Percentiles rank a stretch among this genome's conserved stretches.
These are phyloP conservation scores for Carcinoscorpius rotundicauda DNA, from an alignment of 1,140 invertebrate species.

Conservation along the genomic window DNA sequence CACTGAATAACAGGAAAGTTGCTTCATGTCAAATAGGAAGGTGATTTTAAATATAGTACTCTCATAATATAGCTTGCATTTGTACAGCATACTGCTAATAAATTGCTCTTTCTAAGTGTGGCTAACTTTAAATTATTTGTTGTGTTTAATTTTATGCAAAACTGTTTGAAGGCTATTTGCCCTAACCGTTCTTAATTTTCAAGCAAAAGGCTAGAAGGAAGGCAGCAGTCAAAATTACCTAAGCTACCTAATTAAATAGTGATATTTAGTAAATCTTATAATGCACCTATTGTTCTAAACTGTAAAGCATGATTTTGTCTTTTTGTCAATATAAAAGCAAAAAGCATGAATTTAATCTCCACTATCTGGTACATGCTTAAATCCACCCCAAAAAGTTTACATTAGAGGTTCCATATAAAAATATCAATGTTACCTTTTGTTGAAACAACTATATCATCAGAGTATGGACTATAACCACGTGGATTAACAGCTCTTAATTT, in stretches of 20 bases:
- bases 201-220: too few relatives aligned
- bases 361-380: background rate
- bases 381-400: background rate
- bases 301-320: background rate
- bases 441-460: slow-evolving; percentile 21
- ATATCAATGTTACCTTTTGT: slow-evolving; percentile 23
- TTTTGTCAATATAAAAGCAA: background rate
- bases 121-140: too few relatives aligned
- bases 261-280: slow-evolving; percentile 3
- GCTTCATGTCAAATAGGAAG: too few relatives aligned
- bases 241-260: slow-evolving; percentile 5
- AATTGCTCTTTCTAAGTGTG: too few relatives aligned
- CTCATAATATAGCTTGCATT: too few relatives aligned
- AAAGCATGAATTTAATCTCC: background rate
- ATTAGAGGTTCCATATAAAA: background rate
- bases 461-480: slow-evolving; percentile 24
- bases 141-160: too few relatives aligned
- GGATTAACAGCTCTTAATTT: slow-evolving; percentile 26
- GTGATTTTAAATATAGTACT: too few relatives aligned
- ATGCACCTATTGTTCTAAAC: background rate
- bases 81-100: too few relatives aligned
- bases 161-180: too few relatives aligned
- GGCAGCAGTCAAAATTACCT: too few relatives aligned
- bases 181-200: too few relatives aligned
- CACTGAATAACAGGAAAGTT: too few relatives aligned